Evolutionary conservation across 2,888 invertebrate genomes (phyloP).

Genomic region (Stenolophus ochropezus): DNA sequence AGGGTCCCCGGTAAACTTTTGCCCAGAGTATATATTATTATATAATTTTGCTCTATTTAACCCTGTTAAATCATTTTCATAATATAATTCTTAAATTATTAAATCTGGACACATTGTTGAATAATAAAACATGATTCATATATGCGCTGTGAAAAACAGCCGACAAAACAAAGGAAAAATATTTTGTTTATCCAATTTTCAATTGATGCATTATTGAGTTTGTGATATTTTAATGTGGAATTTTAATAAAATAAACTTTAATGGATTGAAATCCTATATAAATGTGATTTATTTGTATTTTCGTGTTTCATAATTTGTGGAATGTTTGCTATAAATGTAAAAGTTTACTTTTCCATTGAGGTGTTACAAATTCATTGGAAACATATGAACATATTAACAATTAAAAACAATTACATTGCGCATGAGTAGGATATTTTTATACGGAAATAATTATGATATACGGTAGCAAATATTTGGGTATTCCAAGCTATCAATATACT

Average conservation of each 20-base stretch:
- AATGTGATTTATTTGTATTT: background rate
- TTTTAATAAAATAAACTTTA: background rate
- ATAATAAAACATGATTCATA: no score
- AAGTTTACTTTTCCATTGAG: background rate
- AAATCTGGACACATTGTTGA: no score
- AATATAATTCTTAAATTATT: no score
- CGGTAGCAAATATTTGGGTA: background rate
- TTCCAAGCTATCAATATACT: background rate
- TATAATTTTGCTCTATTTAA: no score
- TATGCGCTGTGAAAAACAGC: no score
- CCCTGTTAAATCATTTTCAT: no score
- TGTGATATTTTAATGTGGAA: background rate
- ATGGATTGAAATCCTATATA: background rate
- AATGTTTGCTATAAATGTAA: background rate
- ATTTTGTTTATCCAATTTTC: background rate
- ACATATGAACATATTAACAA: background rate
- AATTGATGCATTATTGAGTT: background rate
- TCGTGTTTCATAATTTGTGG: background rate
- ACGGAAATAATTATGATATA: background rate
- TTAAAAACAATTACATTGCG: background rate
- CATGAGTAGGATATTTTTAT: background rate
- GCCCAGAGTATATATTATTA: no score
- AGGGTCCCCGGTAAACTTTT: no score
- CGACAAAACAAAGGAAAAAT: no score
- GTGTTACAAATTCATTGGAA: background rate